phyloP scores from a whole-genome alignment of 2,888 invertebrate genomes.

The Apamea sordens region DNA sequence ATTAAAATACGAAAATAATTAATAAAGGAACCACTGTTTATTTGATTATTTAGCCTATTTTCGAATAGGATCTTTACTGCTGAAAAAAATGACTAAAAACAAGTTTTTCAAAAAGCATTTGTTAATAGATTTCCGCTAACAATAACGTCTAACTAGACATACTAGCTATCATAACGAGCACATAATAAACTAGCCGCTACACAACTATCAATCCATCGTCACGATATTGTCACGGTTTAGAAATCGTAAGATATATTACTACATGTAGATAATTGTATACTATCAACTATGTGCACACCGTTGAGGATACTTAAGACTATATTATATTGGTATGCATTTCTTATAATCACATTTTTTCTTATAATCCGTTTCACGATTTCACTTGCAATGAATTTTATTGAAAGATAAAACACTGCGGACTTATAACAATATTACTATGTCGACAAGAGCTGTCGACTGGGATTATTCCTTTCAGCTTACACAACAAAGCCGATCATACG shows the following conservation, averaged over 20 bases:
- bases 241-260: slow-evolving; percentile 48
- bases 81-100: background rate
- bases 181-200: slow-evolving; percentile 43
- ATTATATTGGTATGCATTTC: background rate
- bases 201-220: slow-evolving; percentile 53
- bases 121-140: background rate
- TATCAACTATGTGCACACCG: slow-evolving; percentile 26
- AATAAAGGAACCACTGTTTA: background rate
- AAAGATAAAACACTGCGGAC: slow-evolving; percentile 20
- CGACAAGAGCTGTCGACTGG: slow-evolving; percentile 66
- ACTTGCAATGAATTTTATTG: slow-evolving; percentile 27
- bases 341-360: slow-evolving; percentile 5
- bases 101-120: background rate
- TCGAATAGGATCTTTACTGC: background rate
- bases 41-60: slow-evolving; percentile 1
- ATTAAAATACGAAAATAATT: background rate
- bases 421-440: slow-evolving; percentile 58
- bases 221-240: slow-evolving; percentile 57
- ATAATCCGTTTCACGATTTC: slow-evolving; percentile 17
- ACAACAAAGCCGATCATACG: slow-evolving; percentile 66
- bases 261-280: slow-evolving; percentile 31
- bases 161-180: slow-evolving; percentile 8
- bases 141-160: background rate
- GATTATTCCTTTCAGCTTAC: slow-evolving; percentile 72
- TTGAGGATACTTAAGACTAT: background rate